These are phyloP conservation scores for Neopipo cinnamomea DNA, from an alignment of 2,113 vertebrate genomes.

Conservation along the genomic window DNA sequence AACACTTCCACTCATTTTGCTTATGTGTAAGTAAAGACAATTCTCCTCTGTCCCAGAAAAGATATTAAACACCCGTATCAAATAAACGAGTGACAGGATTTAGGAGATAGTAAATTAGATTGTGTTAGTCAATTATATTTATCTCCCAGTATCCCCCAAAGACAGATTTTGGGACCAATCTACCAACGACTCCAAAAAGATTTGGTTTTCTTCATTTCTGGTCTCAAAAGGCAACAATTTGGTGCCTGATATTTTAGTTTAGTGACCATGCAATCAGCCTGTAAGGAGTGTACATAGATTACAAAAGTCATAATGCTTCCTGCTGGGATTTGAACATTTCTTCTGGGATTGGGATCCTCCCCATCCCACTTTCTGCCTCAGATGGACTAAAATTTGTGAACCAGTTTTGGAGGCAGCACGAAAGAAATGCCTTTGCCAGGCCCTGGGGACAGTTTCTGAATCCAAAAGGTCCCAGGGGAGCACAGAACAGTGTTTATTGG, in stretches of 20 bases:
- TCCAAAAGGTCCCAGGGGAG: conserved; percentile 1
- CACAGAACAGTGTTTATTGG: background rate
- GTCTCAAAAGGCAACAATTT: background rate
- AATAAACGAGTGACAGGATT: background rate
- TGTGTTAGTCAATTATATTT: background rate
- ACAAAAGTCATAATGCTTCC: background rate
- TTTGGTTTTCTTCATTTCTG: background rate
- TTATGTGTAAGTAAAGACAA: background rate
- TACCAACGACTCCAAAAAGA: background rate
- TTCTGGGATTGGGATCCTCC: background rate
- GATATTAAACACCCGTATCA: background rate
- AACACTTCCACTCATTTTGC: background rate
- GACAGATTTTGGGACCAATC: background rate
- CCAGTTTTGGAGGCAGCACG: background rate
- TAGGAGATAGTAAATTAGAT: background rate
- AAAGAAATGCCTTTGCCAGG: conserved; percentile 8
- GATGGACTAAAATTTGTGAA: background rate
- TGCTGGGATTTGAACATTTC: background rate
- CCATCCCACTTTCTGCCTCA: background rate
- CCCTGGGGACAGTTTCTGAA: conserved; percentile 13
- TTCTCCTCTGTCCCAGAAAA: background rate
- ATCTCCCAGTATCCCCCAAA: background rate
- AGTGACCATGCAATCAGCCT: background rate
- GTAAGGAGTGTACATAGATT: background rate
- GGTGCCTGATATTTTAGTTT: background rate